Conservation (phyloP, 2,888 invertebrate genomes). For the Mantis religiosa region DNA sequence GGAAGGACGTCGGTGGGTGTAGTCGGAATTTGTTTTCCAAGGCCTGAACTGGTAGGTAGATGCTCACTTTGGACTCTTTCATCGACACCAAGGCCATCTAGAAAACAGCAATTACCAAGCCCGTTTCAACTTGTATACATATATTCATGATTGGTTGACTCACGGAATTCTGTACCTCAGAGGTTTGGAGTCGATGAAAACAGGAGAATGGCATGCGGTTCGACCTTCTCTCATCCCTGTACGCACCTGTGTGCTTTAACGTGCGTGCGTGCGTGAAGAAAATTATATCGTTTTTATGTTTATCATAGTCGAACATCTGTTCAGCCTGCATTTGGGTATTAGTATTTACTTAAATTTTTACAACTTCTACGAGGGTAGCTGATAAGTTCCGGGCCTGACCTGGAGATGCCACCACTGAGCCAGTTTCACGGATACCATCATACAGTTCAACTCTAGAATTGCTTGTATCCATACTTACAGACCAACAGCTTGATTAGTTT, state of each 20-base stretch:
- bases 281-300: too few species aligned
- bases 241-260: not conserved
- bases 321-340: too few species aligned
- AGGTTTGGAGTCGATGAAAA: not conserved
- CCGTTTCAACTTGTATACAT: not conserved
- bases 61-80: constrained; percentile 4
- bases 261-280: too few species aligned
- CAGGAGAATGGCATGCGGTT: not conserved
- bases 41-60: constrained; percentile 9
- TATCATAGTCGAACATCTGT: too few species aligned
- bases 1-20: not conserved
- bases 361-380: too few species aligned
- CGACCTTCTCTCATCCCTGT: not conserved
- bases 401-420: too few species aligned
- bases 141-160: not conserved
- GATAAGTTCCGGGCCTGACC: too few species aligned
- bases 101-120: not conserved
- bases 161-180: not conserved
- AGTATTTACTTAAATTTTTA: too few species aligned
- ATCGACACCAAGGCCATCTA: constrained; percentile 1
- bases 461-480: too few species aligned
- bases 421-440: too few species aligned
- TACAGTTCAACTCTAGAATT: too few species aligned
- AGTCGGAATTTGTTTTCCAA: constrained; percentile 5
- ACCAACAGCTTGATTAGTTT: too few species aligned